Conservation (phyloP, 2,888 invertebrate species). For the Ochropleura plecta region DNA sequence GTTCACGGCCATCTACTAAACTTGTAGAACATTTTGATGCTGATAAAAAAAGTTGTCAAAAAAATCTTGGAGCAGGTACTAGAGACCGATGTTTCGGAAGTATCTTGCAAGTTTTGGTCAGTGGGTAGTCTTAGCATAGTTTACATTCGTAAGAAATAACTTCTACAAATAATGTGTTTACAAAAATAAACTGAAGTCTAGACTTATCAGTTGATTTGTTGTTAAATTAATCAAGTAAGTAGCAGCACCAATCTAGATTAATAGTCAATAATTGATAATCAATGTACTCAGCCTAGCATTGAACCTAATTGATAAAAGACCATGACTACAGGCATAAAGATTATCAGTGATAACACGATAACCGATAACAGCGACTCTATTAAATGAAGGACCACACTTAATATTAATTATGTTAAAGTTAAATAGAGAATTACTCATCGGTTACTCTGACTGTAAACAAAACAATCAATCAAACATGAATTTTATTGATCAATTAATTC, state of each 20-base stretch:
- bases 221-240: conserved; percentile 22
- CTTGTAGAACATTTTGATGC: conserved; percentile 35
- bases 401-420: conserved; percentile 51
- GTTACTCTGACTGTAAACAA: conserved; percentile 65
- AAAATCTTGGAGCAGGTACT: conserved; percentile 15
- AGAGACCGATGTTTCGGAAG: background rate
- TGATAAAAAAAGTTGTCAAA: conserved; percentile 30
- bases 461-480: conserved; percentile 69
- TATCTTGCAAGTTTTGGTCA: background rate
- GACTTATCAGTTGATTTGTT: conserved; percentile 13
- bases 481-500: conserved; percentile 68
- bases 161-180: background rate
- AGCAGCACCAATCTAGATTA: conserved; percentile 28
- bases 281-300: conserved; percentile 32
- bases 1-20: conserved; percentile 62
- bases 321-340: conserved; percentile 15
- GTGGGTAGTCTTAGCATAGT: no score
- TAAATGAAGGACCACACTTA: conserved; percentile 25
- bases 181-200: conserved; percentile 15
- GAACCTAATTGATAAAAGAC: conserved; percentile 51
- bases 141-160: no score
- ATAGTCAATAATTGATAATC: conserved; percentile 55
- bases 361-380: conserved; percentile 21
- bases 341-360: conserved; percentile 38
- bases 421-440: conserved; percentile 58